phyloP scores from a whole-genome alignment of 1,140 invertebrate genomes.

The Carposina sasakii region DNA sequence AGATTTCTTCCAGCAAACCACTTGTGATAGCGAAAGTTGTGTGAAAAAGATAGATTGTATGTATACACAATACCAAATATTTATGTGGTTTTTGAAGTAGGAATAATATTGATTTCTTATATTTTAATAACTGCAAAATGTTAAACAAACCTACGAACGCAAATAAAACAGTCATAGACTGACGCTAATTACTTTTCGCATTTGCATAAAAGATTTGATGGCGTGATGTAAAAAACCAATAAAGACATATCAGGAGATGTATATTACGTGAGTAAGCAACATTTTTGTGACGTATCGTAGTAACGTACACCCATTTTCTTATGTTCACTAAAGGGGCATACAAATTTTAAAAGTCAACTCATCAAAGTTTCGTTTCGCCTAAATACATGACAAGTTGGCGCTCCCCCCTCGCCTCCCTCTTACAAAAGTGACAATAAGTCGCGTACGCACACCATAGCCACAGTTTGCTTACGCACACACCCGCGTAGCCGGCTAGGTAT shows the following conservation, averaged over 20 bases:
- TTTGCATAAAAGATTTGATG: slow-evolving; percentile 48
- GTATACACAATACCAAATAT: too few species aligned
- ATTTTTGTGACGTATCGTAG: slow-evolving; percentile 15
- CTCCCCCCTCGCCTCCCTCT: slow-evolving; percentile 58
- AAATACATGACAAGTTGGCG: slow-evolving; percentile 68
- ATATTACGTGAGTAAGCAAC: slow-evolving; percentile 35
- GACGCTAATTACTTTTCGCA: slow-evolving; percentile 34
- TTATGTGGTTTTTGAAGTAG: too few species aligned
- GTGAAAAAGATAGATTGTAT: too few species aligned
- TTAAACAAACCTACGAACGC: too few species aligned
- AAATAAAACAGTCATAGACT: too few species aligned
- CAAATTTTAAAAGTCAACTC: slow-evolving; percentile 69
- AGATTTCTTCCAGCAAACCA: too few species aligned
- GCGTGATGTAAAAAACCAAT: slow-evolving; percentile 51
- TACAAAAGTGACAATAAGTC: slow-evolving; percentile 67
- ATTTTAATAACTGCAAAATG: too few species aligned
- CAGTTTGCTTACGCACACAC: slow-evolving; percentile 63
- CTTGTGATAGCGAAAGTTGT: too few species aligned
- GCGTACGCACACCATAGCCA: slow-evolving; percentile 40
- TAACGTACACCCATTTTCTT: slow-evolving; percentile 21
- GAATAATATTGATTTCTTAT: too few species aligned
- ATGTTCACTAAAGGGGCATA: slow-evolving; percentile 41
- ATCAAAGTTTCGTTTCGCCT: slow-evolving; percentile 66
- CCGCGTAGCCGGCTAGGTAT: slow-evolving; percentile 56
- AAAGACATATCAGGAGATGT: slow-evolving; percentile 32